Evolutionary conservation across 2,888 invertebrate genomes (phyloP), one percentile per base, ranked within the genome.

Genomic region (Formica aserva): DNA sequence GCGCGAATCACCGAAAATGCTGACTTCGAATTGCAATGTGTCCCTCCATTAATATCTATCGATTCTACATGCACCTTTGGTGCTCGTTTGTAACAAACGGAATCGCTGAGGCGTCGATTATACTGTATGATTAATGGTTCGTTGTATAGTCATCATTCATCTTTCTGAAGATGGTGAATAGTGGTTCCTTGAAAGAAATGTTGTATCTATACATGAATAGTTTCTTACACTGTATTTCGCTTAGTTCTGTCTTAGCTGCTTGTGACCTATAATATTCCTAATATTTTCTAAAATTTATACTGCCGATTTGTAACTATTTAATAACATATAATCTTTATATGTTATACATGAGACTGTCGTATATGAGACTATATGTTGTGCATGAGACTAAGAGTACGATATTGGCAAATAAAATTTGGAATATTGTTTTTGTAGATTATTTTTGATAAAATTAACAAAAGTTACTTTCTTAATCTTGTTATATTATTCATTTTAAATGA

Each of bases 41-140:
- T 80, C 60, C n/a, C 13, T 26, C 45, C 72, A 72, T 80, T 80
- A 80, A 80, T 80, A 72, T 72, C 22, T 22, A 32, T 22, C n/a
- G 15, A 18, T 32, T 5, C 78, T 78, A 41, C 57, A 67, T 11
- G 41, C 29, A 38, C n/a, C 67, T 78, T 69, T 38, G 26, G 18
- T 29, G 60, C 60, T 80, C 45, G 72, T 80, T 80, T 80, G 26
- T 72, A 80, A 78, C 26, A 32, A 57, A 22, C 4, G 6, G 45
- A 78, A 78, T 78, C 78, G 71, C 29, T 71, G 78, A 80, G 60
- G 32, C 74, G 78, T 80, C 78, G 72, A 80, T 80, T 80, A 35
- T 60, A 22, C 45, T 18, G 74, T 26, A 45, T 60, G 78, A 80
- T 80, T 80, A 60, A 80, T 80, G 78, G 9, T 45, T 35, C n/a